phyloP scores from a whole-genome alignment of 2,888 invertebrate species.

The Dryadula phaetusa region DNA sequence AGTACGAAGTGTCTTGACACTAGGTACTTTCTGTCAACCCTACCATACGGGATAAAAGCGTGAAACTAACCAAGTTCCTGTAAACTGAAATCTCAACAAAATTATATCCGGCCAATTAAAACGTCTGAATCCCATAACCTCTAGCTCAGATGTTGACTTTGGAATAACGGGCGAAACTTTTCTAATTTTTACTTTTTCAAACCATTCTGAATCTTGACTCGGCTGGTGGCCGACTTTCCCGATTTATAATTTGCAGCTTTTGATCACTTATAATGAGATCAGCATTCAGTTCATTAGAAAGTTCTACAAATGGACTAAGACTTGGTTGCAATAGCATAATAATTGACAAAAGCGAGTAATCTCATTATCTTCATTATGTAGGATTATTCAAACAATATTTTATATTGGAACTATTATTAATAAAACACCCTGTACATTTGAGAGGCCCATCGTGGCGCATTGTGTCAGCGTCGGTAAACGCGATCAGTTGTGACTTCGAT shows the following conservation, averaged over 20 bases:
- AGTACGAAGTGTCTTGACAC: too few species aligned
- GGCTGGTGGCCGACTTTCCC: constrained; percentile 33
- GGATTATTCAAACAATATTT: too few species aligned
- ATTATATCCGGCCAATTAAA: constrained; percentile 21
- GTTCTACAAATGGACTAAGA: constrained; percentile 12
- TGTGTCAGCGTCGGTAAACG: too few species aligned
- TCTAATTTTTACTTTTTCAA: constrained; percentile 53
- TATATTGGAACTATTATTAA: too few species aligned
- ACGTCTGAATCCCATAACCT: constrained; percentile 26
- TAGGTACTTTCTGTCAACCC: too few species aligned
- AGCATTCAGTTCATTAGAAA: constrained; percentile 29
- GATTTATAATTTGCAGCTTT: constrained; percentile 50
- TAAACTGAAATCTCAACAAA: constrained; percentile 12
- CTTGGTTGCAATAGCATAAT: not conserved
- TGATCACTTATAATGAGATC: constrained; percentile 34
- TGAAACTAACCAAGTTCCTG: not conserved
- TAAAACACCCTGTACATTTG: too few species aligned
- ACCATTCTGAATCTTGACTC: constrained; percentile 38
- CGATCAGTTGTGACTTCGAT: too few species aligned
- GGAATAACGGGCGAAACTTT: constrained; percentile 56
- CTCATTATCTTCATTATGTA: too few species aligned
- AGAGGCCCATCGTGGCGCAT: too few species aligned
- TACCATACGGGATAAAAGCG: too few species aligned
- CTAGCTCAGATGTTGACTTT: constrained; percentile 46
- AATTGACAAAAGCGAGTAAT: not conserved